Evolutionary conservation across 2,888 invertebrate genomes (phyloP).

Genomic region (Muscina levida): DNA sequence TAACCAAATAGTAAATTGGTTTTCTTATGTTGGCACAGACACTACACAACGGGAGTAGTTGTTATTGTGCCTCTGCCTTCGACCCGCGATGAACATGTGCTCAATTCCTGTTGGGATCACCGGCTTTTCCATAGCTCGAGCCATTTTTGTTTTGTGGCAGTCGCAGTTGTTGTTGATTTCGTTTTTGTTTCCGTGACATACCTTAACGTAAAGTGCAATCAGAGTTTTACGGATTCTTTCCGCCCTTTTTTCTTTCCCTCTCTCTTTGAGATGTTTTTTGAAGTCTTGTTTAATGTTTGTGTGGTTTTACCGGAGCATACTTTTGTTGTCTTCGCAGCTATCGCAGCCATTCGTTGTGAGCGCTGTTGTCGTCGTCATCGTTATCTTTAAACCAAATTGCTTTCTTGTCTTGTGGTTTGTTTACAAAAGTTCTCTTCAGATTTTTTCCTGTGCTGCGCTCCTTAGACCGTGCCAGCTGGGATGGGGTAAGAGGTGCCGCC

Average conservation of each 20-base stretch:
- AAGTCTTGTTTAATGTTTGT: constrained; percentile 17
- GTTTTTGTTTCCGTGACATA: constrained; percentile 38
- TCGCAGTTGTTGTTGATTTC: constrained; percentile 20
- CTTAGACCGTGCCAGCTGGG: no score
- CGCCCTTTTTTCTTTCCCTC: not conserved
- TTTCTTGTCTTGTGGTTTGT: constrained; percentile 64
- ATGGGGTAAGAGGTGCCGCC: no score
- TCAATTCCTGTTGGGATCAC: not conserved
- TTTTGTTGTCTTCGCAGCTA: constrained; percentile 27
- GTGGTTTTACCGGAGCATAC: constrained; percentile 1
- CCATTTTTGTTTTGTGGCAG: not conserved
- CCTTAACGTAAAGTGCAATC: constrained; percentile 51
- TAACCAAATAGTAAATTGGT: constrained; percentile 60
- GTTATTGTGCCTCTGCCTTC: constrained; percentile 15
- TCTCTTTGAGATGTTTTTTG: constrained; percentile 11
- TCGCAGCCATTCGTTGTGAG: constrained; percentile 15
- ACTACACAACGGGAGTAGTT: constrained; percentile 29
- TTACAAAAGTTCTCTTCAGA: constrained; percentile 50
- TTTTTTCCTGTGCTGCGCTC: constrained; percentile 6
- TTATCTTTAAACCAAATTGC: constrained; percentile 61
- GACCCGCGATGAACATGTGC: not conserved
- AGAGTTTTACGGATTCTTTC: constrained; percentile 40
- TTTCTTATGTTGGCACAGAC: constrained; percentile 60
- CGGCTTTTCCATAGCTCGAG: not conserved
- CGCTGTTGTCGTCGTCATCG: constrained; percentile 46